Conservation (phyloP, 2,113 vertebrate genomes). For the Melanocharis versteri region DNA sequence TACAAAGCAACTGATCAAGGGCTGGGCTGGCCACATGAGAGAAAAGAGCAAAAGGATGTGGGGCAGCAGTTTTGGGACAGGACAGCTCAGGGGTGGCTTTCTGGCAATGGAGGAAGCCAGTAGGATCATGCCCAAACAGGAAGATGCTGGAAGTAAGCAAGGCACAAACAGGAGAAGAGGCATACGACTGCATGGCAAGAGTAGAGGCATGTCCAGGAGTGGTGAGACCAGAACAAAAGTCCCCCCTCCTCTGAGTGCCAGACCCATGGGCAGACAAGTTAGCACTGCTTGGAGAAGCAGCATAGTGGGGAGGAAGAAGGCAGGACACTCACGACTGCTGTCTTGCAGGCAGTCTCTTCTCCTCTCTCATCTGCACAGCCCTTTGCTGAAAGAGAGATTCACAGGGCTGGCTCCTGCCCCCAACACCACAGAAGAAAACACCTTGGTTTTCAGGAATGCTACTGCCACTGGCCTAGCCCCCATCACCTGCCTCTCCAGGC, state of each 20-base stretch:
- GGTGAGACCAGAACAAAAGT: background rate
- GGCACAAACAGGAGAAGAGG: background rate
- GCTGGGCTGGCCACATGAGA: background rate
- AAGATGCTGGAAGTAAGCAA: background rate
- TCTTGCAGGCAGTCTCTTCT: too few relatives aligned
- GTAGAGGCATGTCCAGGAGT: background rate
- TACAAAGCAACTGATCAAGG: rapidly evolving
- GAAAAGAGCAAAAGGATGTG: background rate
- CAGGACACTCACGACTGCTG: background rate
- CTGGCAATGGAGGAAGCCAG: background rate
- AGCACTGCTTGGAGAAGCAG: background rate
- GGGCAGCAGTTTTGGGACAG: background rate
- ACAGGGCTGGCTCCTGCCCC: background rate
- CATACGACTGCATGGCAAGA: rapidly evolving
- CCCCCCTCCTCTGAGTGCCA: background rate
- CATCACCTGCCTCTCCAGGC: background rate
- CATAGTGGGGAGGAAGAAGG: background rate
- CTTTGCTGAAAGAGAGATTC: background rate
- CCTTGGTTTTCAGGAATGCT: background rate
- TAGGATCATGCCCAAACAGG: rapidly evolving
- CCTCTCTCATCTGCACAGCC: background rate
- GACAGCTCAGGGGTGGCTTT: background rate
- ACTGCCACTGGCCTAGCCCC: too few relatives aligned
- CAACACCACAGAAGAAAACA: background rate
- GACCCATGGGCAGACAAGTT: background rate